These are phyloP conservation scores for Xanthorhoe designata DNA, from an alignment of 2,888 invertebrate species.

Conservation along the genomic window DNA sequence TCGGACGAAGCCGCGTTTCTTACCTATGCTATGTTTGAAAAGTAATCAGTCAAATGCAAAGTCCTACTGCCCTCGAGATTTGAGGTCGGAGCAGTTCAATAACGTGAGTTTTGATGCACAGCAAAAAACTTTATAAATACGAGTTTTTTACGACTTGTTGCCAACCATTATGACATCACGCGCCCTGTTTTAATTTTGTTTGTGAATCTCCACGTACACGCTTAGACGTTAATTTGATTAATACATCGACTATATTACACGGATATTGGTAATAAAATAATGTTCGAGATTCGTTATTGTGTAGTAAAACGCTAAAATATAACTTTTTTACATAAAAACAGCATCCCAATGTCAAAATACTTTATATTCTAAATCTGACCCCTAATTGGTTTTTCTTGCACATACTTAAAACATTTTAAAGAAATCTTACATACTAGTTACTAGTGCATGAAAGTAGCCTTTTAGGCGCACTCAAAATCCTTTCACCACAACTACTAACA, in stretches of 20 bases:
- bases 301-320: not conserved
- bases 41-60: conserved; percentile 1
- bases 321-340: no score
- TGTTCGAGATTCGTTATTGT: not conserved
- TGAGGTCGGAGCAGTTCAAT: conserved; percentile 5
- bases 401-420: no score
- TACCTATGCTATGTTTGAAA: not conserved
- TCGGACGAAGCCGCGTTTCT: no score
- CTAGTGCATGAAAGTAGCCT: no score
- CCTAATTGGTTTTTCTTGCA: no score
- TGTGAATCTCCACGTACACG: conserved; percentile 34
- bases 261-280: not conserved
- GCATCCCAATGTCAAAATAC: no score
- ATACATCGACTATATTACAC: conserved; percentile 6
- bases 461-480: no score
- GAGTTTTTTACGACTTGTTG: conserved; percentile 36
- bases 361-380: no score
- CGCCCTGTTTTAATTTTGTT: conserved; percentile 38
- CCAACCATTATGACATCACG: conserved; percentile 36
- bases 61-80: conserved; percentile 7
- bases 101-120: conserved; percentile 10
- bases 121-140: conserved; percentile 34
- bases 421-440: no score
- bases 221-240: conserved; percentile 37
- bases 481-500: no score